Percentiles rank a stretch among this genome's conserved stretches.
Conservation (phyloP, 2,888 invertebrate species). For the Cryptus armator region DNA sequence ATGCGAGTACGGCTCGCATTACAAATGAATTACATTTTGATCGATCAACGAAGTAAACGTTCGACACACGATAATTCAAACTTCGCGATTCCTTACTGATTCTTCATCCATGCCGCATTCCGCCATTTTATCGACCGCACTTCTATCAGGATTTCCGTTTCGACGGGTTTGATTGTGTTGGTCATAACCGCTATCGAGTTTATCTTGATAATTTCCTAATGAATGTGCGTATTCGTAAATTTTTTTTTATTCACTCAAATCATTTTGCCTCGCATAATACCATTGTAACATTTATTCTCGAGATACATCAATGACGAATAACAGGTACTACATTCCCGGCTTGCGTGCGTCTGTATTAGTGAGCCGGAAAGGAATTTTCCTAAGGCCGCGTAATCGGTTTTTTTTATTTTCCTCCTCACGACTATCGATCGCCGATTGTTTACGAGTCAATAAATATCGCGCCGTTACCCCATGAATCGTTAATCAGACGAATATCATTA, state of each 20-base stretch:
- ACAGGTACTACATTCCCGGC: not conserved
- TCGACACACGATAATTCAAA: not conserved
- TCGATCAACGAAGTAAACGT: not conserved
- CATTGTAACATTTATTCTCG: not conserved
- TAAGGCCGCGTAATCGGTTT: slow-evolving; percentile 38
- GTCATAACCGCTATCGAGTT: slow-evolving; percentile 26
- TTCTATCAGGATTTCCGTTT: slow-evolving; percentile 41
- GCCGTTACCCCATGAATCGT: not conserved
- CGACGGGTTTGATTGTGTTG: not conserved
- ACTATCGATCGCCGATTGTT: slow-evolving; percentile 4
- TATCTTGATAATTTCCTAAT: not conserved
- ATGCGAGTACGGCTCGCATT: not conserved
- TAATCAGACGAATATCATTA: slow-evolving; percentile 1
- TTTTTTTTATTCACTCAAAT: not conserved
- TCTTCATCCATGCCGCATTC: slow-evolving; percentile 21
- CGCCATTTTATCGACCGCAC: slow-evolving; percentile 59
- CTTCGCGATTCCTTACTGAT: not conserved
- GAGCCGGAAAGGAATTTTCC: slow-evolving; percentile 46
- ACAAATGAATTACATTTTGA: slow-evolving; percentile 9
- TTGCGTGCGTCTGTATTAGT: not conserved
- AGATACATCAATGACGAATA: not conserved
- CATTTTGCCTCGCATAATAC: not conserved
- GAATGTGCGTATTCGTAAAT: not conserved
- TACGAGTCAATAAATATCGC: not conserved
- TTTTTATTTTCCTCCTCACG: not conserved